Percentiles rank a stretch among this genome's conserved stretches.
phyloP scores from a whole-genome alignment of 2,113 vertebrate genomes.

The Pampusana beccarii region DNA sequence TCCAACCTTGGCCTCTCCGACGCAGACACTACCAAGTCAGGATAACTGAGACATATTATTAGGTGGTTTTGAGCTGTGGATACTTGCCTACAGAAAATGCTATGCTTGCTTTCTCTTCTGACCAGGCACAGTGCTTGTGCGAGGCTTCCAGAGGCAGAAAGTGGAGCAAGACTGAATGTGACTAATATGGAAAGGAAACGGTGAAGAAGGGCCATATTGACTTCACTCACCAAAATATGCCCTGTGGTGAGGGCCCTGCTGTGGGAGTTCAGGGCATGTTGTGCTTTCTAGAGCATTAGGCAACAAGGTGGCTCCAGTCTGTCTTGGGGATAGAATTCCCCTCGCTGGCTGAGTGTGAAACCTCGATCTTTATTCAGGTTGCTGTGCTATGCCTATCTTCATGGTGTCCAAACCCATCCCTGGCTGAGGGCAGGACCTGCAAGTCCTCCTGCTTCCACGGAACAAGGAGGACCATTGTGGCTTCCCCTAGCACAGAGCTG shows the following conservation, averaged over 20 bases:
- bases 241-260: background rate
- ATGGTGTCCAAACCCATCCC: background rate
- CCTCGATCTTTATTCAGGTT: background rate
- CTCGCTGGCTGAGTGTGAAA: background rate
- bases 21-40: conserved; percentile 25
- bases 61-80: conserved; percentile 61
- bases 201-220: background rate
- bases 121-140: background rate
- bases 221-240: background rate
- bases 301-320: background rate
- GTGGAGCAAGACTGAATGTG: background rate
- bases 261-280: background rate
- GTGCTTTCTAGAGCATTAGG: background rate
- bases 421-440: background rate
- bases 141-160: background rate
- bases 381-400: background rate
- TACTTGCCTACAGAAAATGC: conserved; percentile 47
- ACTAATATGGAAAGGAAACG: conserved; percentile 4
- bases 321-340: background rate
- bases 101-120: conserved; percentile 43
- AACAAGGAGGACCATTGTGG: background rate
- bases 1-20: conserved; percentile 22
- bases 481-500: background rate
- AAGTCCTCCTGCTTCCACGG: background rate
- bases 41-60: conserved; percentile 40